Conservation (phyloP, 1,140 invertebrate species). For the Cotesia chilonis region DNA sequence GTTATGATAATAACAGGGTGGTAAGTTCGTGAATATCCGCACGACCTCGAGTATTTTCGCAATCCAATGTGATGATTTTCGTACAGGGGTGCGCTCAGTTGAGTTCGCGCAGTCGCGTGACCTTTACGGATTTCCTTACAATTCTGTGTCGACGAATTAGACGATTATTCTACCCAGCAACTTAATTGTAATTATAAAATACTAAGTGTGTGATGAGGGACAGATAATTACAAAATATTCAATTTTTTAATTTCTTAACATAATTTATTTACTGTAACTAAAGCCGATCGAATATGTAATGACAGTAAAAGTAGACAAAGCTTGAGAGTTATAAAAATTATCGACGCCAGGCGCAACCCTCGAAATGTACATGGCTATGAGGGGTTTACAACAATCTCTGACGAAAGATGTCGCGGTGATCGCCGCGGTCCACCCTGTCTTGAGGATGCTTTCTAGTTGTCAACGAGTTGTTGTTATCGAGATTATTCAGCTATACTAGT, state of each 20-base stretch:
- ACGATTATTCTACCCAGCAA: slow-evolving; percentile 26
- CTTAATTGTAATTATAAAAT: slow-evolving; percentile 17
- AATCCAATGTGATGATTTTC: slow-evolving; percentile 43
- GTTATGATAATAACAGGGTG: not conserved
- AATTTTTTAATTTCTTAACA: not conserved
- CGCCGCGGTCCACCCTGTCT: slow-evolving; percentile 54
- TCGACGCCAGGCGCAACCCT: slow-evolving; percentile 47
- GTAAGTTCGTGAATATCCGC: slow-evolving; percentile 34
- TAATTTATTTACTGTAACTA: too few species aligned
- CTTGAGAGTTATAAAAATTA: slow-evolving; percentile 38
- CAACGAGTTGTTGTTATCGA: slow-evolving; percentile 37
- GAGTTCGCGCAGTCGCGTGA: slow-evolving; percentile 55
- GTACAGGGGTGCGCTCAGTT: slow-evolving; percentile 54
- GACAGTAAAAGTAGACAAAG: slow-evolving; percentile 27
- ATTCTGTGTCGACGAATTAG: slow-evolving; percentile 19
- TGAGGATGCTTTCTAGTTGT: slow-evolving; percentile 37
- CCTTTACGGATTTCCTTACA: slow-evolving; percentile 18
- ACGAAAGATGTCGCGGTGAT: slow-evolving; percentile 51
- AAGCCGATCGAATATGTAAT: not conserved
- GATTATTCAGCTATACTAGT: slow-evolving; percentile 16
- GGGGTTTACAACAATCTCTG: slow-evolving; percentile 37
- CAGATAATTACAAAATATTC: not conserved
- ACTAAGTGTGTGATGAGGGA: not conserved
- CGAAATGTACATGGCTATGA: slow-evolving; percentile 45
- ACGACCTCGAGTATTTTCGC: slow-evolving; percentile 38